Evolutionary conservation across 2,888 invertebrate species (phyloP), one percentile per base, ranked within the genome.

Genomic region (Cremastobaeus sp.): DNA sequence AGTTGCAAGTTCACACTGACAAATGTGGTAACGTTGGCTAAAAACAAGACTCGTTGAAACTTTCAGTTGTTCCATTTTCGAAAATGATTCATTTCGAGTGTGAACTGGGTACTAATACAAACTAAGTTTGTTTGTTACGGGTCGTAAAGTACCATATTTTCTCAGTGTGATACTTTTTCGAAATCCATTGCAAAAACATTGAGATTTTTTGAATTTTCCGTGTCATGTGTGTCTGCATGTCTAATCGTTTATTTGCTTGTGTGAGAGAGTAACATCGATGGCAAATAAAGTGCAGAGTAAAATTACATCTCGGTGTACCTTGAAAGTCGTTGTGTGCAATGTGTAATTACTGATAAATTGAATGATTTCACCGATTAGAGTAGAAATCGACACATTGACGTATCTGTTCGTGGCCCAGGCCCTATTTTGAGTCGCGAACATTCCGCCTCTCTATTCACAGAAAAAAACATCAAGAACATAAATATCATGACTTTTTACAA

Each of bases 351-450:
- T n/a, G n/a, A n/a, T n/a, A n/a, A n/a, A 21, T 17, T 18, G 15
- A 20, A 57, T 32, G 32, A 57, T 11, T 28, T 11, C 20, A 32
- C 18, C 39, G 18, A 35, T 30, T 15, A 12, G 28, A 37, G 35
- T 48, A 14, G 39, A 45, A 47, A 39, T 30, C 32, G 34, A 11
- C 21, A 45, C 39, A 39, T 30, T 28, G 34, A 11, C 21, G 48
- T 20, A 34, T 11, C 14, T 47, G 35, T 59, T 43, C 74, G 68
- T 81, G 83, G 81, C 82, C 81, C 85, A 85, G 85, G 85, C 85
- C 85, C 85, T 85, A 85, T 83, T 83, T 84, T 84, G 83, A 79
- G 82, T 80, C 83, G 81, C 66, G 62, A 66, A 50, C 12, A n/a
- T 6, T n/a, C 32, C 6, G 11, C 32, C 11, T 6, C 32, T 9